Evolutionary conservation across 2,888 invertebrate genomes (phyloP).

Genomic region (Listrodromus nycthemerus): DNA sequence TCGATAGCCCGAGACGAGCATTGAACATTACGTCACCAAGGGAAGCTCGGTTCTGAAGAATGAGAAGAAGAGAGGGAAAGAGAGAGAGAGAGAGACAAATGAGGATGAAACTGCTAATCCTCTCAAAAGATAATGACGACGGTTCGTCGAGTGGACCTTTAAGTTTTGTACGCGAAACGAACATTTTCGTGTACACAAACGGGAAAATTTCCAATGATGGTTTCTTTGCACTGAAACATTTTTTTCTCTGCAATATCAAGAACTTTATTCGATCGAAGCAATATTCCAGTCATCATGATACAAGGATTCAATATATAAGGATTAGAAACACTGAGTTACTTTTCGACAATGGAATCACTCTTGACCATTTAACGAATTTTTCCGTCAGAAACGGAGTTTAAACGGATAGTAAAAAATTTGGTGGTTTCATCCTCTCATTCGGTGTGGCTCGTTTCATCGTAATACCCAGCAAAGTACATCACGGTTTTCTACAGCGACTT

Average conservation of each 20-base stretch:
- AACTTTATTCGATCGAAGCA: too few relatives aligned
- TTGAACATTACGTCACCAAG: conserved; percentile 51
- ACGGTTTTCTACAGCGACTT: background rate
- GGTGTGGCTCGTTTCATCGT: too few relatives aligned
- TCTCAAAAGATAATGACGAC: conserved; percentile 16
- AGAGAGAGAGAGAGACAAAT: too few relatives aligned
- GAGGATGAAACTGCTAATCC: background rate
- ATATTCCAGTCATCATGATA: too few relatives aligned
- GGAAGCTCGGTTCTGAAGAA: background rate
- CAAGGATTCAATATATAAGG: too few relatives aligned
- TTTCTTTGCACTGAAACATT: too few relatives aligned
- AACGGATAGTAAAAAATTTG: background rate
- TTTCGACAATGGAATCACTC: too few relatives aligned
- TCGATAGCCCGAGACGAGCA: conserved; percentile 9
- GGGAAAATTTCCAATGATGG: too few relatives aligned
- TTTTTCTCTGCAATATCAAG: too few relatives aligned
- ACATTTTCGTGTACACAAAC: background rate
- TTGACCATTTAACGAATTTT: background rate
- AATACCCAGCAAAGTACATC: background rate
- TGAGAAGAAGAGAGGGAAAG: background rate
- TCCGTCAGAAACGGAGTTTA: background rate
- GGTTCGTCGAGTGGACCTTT: background rate
- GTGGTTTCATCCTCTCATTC: background rate
- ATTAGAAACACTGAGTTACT: too few relatives aligned
- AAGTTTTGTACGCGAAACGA: conserved; percentile 5